Evolutionary conservation across 2,797 vertebrate genomes (phyloP).

Genomic region (Echeneis naucrates): DNA sequence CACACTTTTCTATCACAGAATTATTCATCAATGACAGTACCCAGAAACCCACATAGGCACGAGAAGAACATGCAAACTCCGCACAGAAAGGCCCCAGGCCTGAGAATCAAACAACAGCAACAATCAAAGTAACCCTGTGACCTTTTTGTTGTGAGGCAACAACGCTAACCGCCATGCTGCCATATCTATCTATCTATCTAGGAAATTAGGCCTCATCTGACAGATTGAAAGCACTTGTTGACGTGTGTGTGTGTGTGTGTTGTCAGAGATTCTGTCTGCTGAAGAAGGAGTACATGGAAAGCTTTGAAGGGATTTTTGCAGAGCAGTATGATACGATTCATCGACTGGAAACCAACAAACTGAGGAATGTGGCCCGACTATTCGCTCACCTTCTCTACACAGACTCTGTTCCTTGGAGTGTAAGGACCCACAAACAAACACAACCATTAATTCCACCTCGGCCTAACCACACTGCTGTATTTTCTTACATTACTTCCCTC

Average conservation of each 20-base stretch:
- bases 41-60: too few species aligned
- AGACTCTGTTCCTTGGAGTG: conserved; percentile 97
- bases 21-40: too few species aligned
- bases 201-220: too few species aligned
- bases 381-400: conserved; percentile 98
- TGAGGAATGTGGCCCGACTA: conserved; percentile 97
- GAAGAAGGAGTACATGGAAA: conserved; percentile 99
- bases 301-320: conserved; percentile 95
- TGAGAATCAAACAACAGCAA: too few species aligned
- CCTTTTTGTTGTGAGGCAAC: too few species aligned
- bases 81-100: too few species aligned
- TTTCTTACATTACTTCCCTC: not conserved
- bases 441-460: not conserved
- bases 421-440: conserved; percentile 76
- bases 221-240: not conserved
- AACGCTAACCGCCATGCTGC: too few species aligned
- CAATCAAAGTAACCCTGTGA: too few species aligned
- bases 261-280: conserved; percentile 94
- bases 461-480: not conserved
- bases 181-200: too few species aligned
- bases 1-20: not conserved
- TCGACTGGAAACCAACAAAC: conserved; percentile 97
- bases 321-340: conserved; percentile 99
- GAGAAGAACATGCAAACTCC: too few species aligned
- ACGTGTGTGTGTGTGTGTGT: conserved; percentile 19